A percentile compares a stretch with the other conserved stretches of the same genome.
phyloP scores from a whole-genome alignment of 2,113 vertebrate genomes.

The Gymnocephalus cernua region DNA sequence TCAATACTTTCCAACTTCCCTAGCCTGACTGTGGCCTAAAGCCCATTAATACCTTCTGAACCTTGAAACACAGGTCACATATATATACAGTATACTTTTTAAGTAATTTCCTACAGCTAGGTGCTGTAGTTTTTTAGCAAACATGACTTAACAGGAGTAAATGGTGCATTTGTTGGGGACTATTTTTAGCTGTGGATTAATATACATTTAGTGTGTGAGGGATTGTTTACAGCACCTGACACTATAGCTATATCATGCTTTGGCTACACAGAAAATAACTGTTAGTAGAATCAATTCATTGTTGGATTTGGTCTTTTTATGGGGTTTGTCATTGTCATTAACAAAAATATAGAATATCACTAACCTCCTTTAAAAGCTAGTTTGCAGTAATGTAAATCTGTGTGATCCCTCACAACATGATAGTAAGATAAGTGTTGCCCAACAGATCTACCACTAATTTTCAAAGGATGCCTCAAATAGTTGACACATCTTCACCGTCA shows the following conservation, averaged over 20 bases:
- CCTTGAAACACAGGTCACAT: not conserved
- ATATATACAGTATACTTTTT: not conserved
- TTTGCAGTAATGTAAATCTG: not conserved
- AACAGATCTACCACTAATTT: not conserved
- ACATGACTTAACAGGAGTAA: not conserved
- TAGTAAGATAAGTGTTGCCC: not conserved
- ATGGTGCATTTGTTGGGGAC: no score
- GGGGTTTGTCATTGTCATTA: not conserved
- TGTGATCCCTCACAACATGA: not conserved
- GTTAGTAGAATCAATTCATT: not conserved
- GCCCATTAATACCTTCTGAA: not conserved
- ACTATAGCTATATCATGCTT: not conserved
- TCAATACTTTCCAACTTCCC: not conserved
- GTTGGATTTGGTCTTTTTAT: not conserved
- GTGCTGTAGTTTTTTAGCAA: not conserved
- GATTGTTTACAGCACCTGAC: not conserved
- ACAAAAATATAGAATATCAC: not conserved
- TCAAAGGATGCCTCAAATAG: slow-evolving; percentile 3
- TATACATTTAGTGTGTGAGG: not conserved
- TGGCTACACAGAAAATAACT: not conserved
- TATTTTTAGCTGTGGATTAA: not conserved
- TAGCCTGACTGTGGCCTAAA: not conserved
- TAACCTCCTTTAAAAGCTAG: not conserved
- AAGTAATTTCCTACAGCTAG: not conserved
- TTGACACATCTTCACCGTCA: slow-evolving; percentile 9